Percentiles rank a stretch among this genome's conserved stretches.
Evolutionary conservation across 2,797 vertebrate species (phyloP).

Genomic region (Rhynchonycteris naso): DNA sequence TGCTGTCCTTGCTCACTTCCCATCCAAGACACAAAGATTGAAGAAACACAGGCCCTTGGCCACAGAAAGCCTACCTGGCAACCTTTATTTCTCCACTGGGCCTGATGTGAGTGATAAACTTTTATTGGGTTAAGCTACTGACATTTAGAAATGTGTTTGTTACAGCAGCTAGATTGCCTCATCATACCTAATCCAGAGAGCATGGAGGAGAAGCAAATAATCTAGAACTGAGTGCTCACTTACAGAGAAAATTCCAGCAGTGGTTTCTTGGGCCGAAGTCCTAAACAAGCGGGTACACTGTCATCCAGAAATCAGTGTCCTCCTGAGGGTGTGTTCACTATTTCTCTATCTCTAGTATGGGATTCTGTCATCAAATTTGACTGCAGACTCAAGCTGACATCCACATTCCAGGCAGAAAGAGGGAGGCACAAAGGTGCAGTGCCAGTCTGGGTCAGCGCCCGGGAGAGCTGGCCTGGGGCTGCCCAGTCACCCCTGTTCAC

Average conservation of each 20-base stretch:
- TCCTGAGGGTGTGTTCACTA: not conserved
- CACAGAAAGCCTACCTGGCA: not conserved
- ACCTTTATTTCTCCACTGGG: not conserved
- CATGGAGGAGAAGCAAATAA: rapidly evolving
- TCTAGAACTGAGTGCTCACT: not conserved
- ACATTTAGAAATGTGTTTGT: not conserved
- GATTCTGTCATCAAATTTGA: not conserved
- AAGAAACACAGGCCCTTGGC: not conserved
- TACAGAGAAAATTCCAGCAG: not conserved
- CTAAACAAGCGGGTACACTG: not conserved
- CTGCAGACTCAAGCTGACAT: not conserved
- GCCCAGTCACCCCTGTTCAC: not conserved
- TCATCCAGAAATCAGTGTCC: not conserved
- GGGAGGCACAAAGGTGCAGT: not conserved
- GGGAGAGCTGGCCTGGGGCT: rapidly evolving
- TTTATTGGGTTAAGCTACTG: not conserved
- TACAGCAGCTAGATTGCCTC: not conserved
- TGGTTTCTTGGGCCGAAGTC: not conserved
- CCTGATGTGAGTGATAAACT: not conserved
- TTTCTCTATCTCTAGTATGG: not conserved
- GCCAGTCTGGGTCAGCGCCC: rapidly evolving
- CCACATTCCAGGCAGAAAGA: not conserved
- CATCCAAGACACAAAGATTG: not conserved
- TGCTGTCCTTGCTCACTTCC: not conserved
- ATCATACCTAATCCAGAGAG: not conserved